Conservation (phyloP, 2,113 vertebrate genomes). For the Tylochromis polylepis region DNA sequence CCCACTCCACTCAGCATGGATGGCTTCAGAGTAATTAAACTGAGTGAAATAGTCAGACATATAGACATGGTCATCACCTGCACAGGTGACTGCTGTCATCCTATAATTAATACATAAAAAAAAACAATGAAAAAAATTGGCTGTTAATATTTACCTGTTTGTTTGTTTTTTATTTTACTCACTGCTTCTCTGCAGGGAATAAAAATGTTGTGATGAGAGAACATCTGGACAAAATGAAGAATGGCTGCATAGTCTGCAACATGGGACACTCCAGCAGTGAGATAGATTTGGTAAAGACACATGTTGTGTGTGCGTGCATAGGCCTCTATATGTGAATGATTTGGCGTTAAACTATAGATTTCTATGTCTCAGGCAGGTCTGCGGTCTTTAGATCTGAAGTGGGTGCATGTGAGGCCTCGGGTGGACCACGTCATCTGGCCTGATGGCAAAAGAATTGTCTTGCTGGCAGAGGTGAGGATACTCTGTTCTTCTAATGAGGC, state of each 20-base stretch:
- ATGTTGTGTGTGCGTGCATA: background rate
- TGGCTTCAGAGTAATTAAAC: conserved; percentile 86
- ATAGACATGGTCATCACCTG: conserved; percentile 93
- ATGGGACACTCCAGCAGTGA: conserved; percentile 96
- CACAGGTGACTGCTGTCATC: conserved; percentile 79
- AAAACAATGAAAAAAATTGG: background rate
- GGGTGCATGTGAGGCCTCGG: conserved; percentile 87
- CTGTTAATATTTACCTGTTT: background rate
- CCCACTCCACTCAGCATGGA: conserved; percentile 82
- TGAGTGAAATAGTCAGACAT: conserved; percentile 83
- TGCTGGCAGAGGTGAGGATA: conserved; percentile 86
- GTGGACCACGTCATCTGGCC: conserved; percentile 97
- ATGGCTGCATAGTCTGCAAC: conserved; percentile 91
- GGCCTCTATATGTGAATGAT: background rate
- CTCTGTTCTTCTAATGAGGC: background rate
- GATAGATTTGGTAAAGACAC: conserved; percentile 83
- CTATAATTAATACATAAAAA: rapidly evolving
- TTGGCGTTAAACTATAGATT: rapidly evolving
- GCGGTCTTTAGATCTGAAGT: conserved; percentile 84
- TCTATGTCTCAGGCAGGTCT: conserved; percentile 78
- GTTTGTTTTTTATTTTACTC: background rate
- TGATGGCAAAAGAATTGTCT: conserved; percentile 86
- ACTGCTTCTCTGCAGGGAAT: conserved; percentile 75
- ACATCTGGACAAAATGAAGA: conserved; percentile 89
- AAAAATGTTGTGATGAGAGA: conserved; percentile 89